Evolutionary conservation across 2,888 invertebrate species (phyloP), one percentile per base, ranked within the genome.

Genomic region (Cataglyphis albicans): DNA sequence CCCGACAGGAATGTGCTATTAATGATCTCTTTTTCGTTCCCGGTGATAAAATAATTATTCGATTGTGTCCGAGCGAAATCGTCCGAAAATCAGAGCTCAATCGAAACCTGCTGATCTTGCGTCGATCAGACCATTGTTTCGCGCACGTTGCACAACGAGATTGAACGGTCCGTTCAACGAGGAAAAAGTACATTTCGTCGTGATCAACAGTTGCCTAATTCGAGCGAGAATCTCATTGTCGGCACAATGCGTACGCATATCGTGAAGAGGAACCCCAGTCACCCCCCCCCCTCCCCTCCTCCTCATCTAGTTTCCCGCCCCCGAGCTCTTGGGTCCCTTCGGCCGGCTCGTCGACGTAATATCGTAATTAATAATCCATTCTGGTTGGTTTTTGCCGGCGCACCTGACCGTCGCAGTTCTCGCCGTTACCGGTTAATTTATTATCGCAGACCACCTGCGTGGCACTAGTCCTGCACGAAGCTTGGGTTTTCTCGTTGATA

Each of bases 351-450:
- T 55, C 84, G 87, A 82, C 86, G 83, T 75, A 88, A 87, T 88
- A 89, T 91, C 86, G 91, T 91, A 92, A 93, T 93, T 93, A 93
- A 93, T 93, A 92, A 93, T 91, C 92, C 92, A 93, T 93, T 92
- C 91, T 86, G 86, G 72, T 70, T 76, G 84, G 84, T 91, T 91
- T 91, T 92, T 92, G 87, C 82, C 68, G 82, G 72, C 63, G 83
- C 86, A 82, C 84, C 89, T 90, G 90, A 89, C 90, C 90, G 86
- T 89, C 89, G 88, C 86, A 89, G 89, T 78, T 82, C 83, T 65
- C 80, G 63, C 78, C 78, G 87, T 86, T 88, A 83, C 74, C 83
- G 88, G 91, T 87, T 93, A 92, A 93, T 93, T 92, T 91, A 93
- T 93, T 90, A 92, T 86, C 89, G 86, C 78, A 86, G 85, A 84